A percentile compares a stretch with the other conserved stretches of the same genome.
Evolutionary conservation across 2,888 invertebrate genomes (phyloP).

Genomic region (Pasiphila rectangulata): DNA sequence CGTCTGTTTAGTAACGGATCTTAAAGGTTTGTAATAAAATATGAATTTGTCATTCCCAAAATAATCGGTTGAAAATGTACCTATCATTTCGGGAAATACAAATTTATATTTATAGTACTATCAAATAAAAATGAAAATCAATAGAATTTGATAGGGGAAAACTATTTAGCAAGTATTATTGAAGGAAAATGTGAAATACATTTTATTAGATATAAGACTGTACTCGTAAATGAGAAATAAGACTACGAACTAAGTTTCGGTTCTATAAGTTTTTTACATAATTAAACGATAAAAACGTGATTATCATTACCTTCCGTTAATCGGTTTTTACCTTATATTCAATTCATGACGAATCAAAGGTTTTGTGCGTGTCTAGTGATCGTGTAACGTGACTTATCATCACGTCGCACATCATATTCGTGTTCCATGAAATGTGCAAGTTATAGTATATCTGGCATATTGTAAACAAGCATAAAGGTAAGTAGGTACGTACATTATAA

Average conservation of each 20-base stretch:
- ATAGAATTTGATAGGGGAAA: too few relatives aligned
- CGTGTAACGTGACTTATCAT: constrained; percentile 32
- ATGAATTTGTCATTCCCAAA: too few relatives aligned
- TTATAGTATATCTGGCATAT: constrained; percentile 8
- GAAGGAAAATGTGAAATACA: too few relatives aligned
- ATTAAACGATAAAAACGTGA: constrained; percentile 14
- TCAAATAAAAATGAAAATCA: too few relatives aligned
- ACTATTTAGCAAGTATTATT: too few relatives aligned
- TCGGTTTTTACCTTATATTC: neutral
- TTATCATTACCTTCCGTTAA: neutral
- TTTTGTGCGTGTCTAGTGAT: constrained; percentile 22
- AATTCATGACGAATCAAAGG: neutral
- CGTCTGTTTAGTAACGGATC: constrained; percentile 40
- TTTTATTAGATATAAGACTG: too few relatives aligned
- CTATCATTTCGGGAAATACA: too few relatives aligned
- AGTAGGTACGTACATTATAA: neutral
- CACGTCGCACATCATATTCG: constrained; percentile 21
- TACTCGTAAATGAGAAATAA: neutral
- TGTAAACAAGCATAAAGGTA: too few relatives aligned
- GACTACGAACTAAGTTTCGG: neutral
- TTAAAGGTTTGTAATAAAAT: constrained; percentile 3
- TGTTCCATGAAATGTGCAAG: constrained; percentile 19
- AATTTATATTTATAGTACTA: too few relatives aligned
- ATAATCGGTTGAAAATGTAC: too few relatives aligned
- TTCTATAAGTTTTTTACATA: constrained; percentile 2